Conservation (phyloP, 2,797 vertebrate species). For the Acrossocheilus fasciatus region DNA sequence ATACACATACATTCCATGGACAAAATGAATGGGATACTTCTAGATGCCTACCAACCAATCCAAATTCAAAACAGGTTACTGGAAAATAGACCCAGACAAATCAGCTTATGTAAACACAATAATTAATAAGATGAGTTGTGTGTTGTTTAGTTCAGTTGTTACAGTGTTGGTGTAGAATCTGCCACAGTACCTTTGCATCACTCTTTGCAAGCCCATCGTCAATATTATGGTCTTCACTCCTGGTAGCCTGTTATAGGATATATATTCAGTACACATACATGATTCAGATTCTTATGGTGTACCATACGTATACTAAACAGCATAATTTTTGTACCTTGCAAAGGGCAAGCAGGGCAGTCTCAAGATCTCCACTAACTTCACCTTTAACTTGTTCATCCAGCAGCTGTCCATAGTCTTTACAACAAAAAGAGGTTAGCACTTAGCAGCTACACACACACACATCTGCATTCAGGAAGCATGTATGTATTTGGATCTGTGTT, state of each 20-base stretch:
- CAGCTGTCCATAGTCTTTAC: conserved; percentile 78
- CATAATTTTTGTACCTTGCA: conserved; percentile 74
- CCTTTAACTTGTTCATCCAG: conserved; percentile 83
- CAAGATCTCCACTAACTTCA: conserved; percentile 86
- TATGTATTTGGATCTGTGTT: background rate
- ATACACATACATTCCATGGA: too few species aligned
- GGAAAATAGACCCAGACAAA: background rate
- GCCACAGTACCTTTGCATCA: conserved; percentile 83
- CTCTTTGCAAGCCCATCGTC: conserved; percentile 78
- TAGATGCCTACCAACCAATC: background rate
- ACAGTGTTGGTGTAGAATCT: background rate
- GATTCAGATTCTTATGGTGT: background rate
- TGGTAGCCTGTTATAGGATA: conserved; percentile 70
- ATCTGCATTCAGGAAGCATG: background rate
- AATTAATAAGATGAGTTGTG: background rate
- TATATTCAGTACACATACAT: background rate
- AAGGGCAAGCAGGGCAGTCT: conserved; percentile 82
- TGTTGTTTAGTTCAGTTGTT: background rate
- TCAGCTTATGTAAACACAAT: background rate
- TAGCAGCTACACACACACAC: background rate
- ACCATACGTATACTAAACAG: background rate
- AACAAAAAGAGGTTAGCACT: background rate
- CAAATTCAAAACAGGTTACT: background rate
- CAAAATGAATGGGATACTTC: background rate
- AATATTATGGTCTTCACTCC: conserved; percentile 75